Evolutionary conservation across 2,888 invertebrate genomes (phyloP).

Genomic region (Helleia helle): DNA sequence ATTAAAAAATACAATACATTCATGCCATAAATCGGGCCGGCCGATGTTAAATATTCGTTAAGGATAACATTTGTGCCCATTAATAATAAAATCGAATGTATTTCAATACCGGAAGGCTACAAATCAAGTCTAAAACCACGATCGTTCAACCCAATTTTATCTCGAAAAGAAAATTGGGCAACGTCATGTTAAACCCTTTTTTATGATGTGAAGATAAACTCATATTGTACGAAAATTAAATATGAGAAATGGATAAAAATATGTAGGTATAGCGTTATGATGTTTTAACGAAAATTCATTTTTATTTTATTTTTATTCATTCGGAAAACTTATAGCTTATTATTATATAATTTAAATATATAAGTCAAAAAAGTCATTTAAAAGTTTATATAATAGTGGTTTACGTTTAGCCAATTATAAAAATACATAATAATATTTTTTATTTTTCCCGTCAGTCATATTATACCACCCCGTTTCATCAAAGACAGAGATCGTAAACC

Average conservation of each 20-base stretch:
- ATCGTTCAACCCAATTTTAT: constrained; percentile 14
- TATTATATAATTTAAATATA: no score
- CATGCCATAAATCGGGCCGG: constrained; percentile 42
- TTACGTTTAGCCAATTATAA: no score
- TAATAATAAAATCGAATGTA: constrained; percentile 60
- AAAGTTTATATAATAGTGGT: no score
- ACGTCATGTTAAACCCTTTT: constrained; percentile 13
- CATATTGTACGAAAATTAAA: constrained; percentile 9
- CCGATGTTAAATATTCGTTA: constrained; percentile 67
- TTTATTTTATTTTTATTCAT: no score
- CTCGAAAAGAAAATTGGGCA: constrained; percentile 16
- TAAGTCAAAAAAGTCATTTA: no score
- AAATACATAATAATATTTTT: no score
- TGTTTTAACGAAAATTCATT: background rate
- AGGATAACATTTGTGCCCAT: constrained; percentile 43
- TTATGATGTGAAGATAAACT: constrained; percentile 10
- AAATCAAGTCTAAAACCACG: constrained; percentile 24
- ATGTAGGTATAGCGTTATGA: background rate
- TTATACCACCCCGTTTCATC: no score
- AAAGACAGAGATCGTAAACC: no score
- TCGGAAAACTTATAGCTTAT: no score
- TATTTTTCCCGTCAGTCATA: no score
- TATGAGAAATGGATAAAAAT: background rate
- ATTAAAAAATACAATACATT: constrained; percentile 11
- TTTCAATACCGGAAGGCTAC: constrained; percentile 26